These are phyloP conservation scores for Elysia chlorotica DNA, from an alignment of 1,140 invertebrate genomes.

Conservation along the genomic window DNA sequence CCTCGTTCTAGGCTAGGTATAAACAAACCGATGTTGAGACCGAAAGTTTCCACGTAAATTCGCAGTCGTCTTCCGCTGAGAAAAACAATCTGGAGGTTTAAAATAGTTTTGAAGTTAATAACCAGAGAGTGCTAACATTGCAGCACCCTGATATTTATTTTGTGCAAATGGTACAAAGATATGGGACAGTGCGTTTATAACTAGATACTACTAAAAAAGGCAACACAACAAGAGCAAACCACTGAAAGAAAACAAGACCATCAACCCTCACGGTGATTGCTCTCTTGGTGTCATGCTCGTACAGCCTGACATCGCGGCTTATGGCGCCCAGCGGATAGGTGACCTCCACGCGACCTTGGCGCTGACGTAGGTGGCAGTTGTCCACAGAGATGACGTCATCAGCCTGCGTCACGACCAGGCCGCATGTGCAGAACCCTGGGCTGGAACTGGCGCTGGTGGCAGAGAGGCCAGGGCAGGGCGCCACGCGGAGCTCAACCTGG, in stretches of 20 bases:
- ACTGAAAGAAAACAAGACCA: too few relatives aligned
- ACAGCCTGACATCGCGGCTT: constrained; percentile 25
- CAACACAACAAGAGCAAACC: too few relatives aligned
- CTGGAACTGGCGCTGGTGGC: too few relatives aligned
- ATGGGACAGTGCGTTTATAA: too few relatives aligned
- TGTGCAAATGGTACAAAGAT: too few relatives aligned
- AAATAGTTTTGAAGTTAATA: too few relatives aligned
- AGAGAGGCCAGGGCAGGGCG: too few relatives aligned
- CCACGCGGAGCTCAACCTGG: too few relatives aligned
- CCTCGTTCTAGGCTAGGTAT: neutral
- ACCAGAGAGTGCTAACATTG: too few relatives aligned
- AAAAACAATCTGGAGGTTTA: neutral
- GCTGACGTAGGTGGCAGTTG: constrained; percentile 17
- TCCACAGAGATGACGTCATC: constrained; percentile 22
- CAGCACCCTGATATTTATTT: too few relatives aligned
- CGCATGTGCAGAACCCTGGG: constrained; percentile 29
- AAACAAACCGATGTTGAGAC: neutral
- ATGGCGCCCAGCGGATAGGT: constrained; percentile 16
- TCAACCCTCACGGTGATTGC: too few relatives aligned
- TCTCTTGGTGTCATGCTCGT: constrained; percentile 2
- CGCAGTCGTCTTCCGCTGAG: neutral
- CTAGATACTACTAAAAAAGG: too few relatives aligned
- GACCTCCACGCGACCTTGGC: constrained; percentile 14
- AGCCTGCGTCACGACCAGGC: constrained; percentile 16
- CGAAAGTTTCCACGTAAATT: neutral